A percentile compares a stretch with the other conserved stretches of the same genome.
These are phyloP conservation scores for Agonum fuliginosum DNA, from an alignment of 2,888 invertebrate species.

Conservation along the genomic window DNA sequence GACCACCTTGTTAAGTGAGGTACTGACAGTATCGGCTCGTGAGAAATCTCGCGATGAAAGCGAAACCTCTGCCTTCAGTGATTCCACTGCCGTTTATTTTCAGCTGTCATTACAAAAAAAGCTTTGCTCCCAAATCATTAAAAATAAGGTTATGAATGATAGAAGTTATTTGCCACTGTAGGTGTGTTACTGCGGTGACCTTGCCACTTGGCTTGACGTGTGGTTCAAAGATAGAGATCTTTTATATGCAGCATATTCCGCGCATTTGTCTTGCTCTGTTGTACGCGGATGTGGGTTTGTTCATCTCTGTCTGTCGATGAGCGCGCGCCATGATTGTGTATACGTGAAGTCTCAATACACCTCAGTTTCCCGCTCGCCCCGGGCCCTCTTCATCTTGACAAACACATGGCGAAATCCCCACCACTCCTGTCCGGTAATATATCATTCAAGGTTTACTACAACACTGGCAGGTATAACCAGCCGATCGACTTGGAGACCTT, in stretches of 20 bases:
- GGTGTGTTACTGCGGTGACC: conserved; percentile 62
- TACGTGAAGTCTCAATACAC: conserved; percentile 43
- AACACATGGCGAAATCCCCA: conserved; percentile 49
- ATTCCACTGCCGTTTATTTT: neutral
- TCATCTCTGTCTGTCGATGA: conserved; percentile 9
- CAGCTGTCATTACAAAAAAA: neutral
- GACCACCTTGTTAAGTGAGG: conserved; percentile 50
- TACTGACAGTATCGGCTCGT: conserved; percentile 45
- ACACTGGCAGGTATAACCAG: conserved; percentile 64
- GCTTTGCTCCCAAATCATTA: neutral
- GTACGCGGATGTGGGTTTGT: neutral
- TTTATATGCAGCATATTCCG: conserved; percentile 17
- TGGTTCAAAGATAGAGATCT: conserved; percentile 43
- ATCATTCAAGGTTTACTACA: conserved; percentile 67
- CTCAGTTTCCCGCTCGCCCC: neutral
- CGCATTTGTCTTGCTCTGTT: conserved; percentile 9
- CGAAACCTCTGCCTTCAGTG: conserved; percentile 23
- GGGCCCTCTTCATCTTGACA: neutral
- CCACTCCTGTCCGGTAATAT: conserved; percentile 57
- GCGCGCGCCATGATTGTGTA: conserved; percentile 41
- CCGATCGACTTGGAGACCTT: conserved; percentile 66
- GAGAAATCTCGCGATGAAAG: conserved; percentile 31
- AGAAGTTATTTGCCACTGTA: conserved; percentile 15
- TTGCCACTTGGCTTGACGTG: conserved; percentile 62
- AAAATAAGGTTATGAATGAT: neutral